Conservation (phyloP, 1,140 invertebrate genomes). For the Pentalonia nigronervosa region DNA sequence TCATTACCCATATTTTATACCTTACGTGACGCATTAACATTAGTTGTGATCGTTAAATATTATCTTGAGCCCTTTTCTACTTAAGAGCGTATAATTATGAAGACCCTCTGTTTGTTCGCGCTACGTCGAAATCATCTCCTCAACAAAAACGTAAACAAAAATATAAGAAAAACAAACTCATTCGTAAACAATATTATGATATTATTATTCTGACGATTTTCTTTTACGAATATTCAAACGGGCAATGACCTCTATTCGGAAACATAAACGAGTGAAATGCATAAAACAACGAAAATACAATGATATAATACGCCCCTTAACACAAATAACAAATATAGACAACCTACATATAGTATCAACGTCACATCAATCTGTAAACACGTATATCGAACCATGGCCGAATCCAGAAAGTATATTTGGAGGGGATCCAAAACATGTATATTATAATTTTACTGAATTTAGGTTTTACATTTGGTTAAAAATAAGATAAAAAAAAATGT, state of each 20-base stretch:
- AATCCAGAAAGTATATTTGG: no score
- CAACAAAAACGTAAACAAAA: neutral
- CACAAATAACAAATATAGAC: neutral
- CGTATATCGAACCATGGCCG: no score
- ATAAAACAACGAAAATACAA: neutral
- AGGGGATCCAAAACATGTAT: no score
- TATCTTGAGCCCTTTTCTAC: neutral
- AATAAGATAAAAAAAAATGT: no score
- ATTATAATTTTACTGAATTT: no score
- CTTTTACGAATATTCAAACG: neutral
- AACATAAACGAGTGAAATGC: neutral
- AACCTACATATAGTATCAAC: neutral
- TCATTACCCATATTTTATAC: neutral
- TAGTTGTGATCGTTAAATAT: neutral
- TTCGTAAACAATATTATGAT: neutral
- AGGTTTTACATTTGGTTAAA: no score
- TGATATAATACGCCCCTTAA: neutral
- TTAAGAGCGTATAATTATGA: neutral
- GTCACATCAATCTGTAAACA: neutral
- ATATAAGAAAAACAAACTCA: neutral
- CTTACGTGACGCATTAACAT: neutral
- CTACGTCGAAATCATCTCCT: neutral
- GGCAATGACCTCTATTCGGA: neutral
- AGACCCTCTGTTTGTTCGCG: neutral
- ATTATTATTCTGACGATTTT: neutral